Conservation (phyloP, 1,140 invertebrate species). For the Arion vulgaris region DNA sequence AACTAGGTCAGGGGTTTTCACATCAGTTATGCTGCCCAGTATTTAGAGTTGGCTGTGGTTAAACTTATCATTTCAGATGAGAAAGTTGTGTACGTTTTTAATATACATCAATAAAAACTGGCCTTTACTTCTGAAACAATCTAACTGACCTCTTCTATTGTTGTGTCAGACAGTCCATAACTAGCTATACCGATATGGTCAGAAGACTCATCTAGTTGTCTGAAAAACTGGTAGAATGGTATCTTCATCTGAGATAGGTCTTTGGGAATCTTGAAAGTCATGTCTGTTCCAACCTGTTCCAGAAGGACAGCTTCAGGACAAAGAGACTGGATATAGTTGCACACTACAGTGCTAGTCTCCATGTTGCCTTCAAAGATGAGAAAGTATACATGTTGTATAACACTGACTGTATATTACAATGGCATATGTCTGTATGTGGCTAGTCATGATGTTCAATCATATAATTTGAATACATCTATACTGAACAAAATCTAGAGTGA, state of each 20-base stretch:
- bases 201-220: slow-evolving; percentile 63
- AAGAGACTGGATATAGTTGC: slow-evolving; percentile 48
- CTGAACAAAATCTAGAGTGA: too few species aligned
- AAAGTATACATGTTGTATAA: not conserved
- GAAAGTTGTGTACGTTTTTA: too few species aligned
- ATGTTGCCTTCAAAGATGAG: not conserved
- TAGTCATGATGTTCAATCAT: too few species aligned
- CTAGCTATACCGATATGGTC: slow-evolving; percentile 59
- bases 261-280: slow-evolving; percentile 67
- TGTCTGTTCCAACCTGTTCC: slow-evolving; percentile 67
- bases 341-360: slow-evolving; percentile 22
- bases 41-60: too few species aligned
- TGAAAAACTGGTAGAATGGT: slow-evolving; percentile 61
- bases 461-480: too few species aligned
- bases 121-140: not conserved
- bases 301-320: slow-evolving; percentile 53
- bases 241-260: slow-evolving; percentile 14
- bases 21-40: too few species aligned
- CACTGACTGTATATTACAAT: too few species aligned
- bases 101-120: too few species aligned
- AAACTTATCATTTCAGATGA: too few species aligned
- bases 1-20: too few species aligned
- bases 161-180: slow-evolving; percentile 70
- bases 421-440: too few species aligned
- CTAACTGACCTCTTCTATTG: slow-evolving; percentile 62